These are phyloP conservation scores for Carcina quercana DNA, from an alignment of 2,888 invertebrate species.

Conservation along the genomic window DNA sequence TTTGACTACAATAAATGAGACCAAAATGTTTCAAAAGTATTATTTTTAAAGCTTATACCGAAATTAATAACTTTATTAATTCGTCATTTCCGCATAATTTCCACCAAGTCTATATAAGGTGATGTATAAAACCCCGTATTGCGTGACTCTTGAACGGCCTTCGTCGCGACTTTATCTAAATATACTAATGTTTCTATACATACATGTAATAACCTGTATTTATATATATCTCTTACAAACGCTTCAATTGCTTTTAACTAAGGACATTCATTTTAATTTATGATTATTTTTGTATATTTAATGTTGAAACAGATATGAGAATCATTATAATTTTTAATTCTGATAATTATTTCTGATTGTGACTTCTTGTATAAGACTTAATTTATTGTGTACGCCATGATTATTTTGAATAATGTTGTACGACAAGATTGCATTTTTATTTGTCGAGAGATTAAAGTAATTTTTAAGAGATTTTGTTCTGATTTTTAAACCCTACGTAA, in stretches of 20 bases:
- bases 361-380: constrained; percentile 39
- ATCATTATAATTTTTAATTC: constrained; percentile 47
- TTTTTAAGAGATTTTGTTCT: constrained; percentile 46
- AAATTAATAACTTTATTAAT: background rate
- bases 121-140: constrained; percentile 48
- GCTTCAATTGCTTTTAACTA: constrained; percentile 32
- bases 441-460: constrained; percentile 70
- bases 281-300: constrained; percentile 31
- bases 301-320: constrained; percentile 34
- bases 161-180: constrained; percentile 18
- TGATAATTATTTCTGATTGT: constrained; percentile 38
- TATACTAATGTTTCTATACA: constrained; percentile 18
- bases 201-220: constrained; percentile 16
- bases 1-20: too few species aligned
- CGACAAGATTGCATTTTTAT: constrained; percentile 56
- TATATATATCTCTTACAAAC: constrained; percentile 3
- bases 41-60: too few species aligned
- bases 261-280: constrained; percentile 41
- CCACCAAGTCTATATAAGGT: too few species aligned
- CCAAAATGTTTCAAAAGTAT: too few species aligned
- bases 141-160: constrained; percentile 25
- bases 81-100: constrained; percentile 12
- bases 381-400: constrained; percentile 56
- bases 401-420: constrained; percentile 47
- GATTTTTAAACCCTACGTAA: constrained; percentile 15